Evolutionary conservation across 30 jellyfish, hydroid and myxozoan species (phyloP).

Genomic region (Pseudorhiza aurosa): DNA sequence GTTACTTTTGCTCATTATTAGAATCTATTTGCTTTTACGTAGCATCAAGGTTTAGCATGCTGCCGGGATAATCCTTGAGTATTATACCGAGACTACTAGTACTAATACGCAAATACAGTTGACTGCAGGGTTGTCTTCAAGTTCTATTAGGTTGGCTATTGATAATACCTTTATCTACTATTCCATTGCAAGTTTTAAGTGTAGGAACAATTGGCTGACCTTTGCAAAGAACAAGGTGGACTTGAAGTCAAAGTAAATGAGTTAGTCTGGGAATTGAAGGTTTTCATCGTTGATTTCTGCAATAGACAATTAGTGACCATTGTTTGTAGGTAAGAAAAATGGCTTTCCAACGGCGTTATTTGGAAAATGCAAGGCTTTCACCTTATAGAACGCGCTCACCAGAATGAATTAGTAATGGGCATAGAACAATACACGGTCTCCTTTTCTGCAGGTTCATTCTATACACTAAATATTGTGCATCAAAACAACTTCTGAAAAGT

Average conservation of each 20-base stretch:
- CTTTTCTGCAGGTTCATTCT: constrained; percentile 38
- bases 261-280: constrained; percentile 27
- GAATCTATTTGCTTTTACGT: too few species aligned
- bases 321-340: constrained; percentile 8
- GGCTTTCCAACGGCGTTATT: constrained; percentile 60
- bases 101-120: too few species aligned
- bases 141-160: background rate
- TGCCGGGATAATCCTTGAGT: too few species aligned
- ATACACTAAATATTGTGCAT: constrained; percentile 38
- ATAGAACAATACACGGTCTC: constrained; percentile 16
- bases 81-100: too few species aligned
- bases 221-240: constrained; percentile 10
- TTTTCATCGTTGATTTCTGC: constrained; percentile 16
- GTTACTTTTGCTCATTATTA: too few species aligned
- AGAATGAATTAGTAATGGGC: constrained; percentile 48
- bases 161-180: background rate
- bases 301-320: constrained; percentile 17
- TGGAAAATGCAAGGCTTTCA: constrained; percentile 18
- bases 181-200: background rate
- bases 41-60: too few species aligned
- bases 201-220: background rate
- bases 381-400: constrained; percentile 39
- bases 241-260: constrained; percentile 9
- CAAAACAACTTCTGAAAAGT: constrained; percentile 28
- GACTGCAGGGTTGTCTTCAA: too few species aligned